Percentiles rank a stretch among this genome's conserved stretches.
phyloP scores from a whole-genome alignment of 2,797 vertebrate species.

The Aphelocoma californica region DNA sequence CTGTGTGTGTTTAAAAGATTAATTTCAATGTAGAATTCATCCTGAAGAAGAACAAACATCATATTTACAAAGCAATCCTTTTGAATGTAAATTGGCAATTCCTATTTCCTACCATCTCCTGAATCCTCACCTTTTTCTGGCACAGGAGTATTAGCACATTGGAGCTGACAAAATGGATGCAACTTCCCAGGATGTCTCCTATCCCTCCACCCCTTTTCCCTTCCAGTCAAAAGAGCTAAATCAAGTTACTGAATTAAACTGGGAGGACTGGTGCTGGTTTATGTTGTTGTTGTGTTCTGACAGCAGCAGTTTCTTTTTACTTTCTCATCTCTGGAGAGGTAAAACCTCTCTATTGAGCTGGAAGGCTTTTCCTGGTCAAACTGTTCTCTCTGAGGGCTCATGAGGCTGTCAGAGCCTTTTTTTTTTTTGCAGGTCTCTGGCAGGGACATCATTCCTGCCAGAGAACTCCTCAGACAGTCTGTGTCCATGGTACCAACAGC shows the following conservation, averaged over 20 bases:
- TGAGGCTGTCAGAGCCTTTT: not conserved
- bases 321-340: not conserved
- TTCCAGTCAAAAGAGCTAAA: not conserved
- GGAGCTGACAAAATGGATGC: not conserved
- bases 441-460: not conserved
- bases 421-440: not conserved
- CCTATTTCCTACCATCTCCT: not conserved
- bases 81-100: not conserved
- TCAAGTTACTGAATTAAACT: not conserved
- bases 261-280: not conserved
- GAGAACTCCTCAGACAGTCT: not conserved
- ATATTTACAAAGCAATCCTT: not conserved
- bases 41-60: not conserved
- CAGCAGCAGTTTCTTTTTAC: not conserved
- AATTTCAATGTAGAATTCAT: not conserved
- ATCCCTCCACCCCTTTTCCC: not conserved
- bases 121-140: not conserved
- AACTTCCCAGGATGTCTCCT: not conserved
- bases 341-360: fast-evolving
- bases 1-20: not conserved
- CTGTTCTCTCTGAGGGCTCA: not conserved
- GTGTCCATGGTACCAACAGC: not conserved
- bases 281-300: not conserved
- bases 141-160: too few species aligned
- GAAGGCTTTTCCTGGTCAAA: not conserved